Evolutionary conservation across 2,888 invertebrate species (phyloP).

Genomic region (Dascillus cervinus): DNA sequence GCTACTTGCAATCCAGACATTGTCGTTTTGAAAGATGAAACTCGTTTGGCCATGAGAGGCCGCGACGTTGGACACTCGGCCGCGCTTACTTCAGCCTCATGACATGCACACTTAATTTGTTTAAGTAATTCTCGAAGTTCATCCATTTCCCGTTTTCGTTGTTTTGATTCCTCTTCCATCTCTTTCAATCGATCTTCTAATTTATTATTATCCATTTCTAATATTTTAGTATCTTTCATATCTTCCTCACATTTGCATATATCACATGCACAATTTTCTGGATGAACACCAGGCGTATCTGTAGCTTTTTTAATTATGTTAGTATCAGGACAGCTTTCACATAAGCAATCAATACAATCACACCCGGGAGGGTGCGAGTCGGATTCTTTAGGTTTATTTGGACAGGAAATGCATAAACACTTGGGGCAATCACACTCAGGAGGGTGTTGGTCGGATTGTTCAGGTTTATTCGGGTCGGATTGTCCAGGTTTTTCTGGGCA

Average conservation of each 20-base stretch:
- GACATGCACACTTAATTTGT: constrained; percentile 4
- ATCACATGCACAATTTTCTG: not conserved
- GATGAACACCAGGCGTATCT: not conserved
- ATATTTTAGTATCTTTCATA: not conserved
- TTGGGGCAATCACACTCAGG: constrained; percentile 4
- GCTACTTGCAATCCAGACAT: constrained; percentile 30
- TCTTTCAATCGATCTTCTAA: constrained; percentile 1
- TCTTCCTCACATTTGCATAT: not conserved
- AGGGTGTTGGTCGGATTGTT: not conserved
- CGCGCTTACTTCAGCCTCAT: not conserved
- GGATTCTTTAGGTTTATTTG: no score
- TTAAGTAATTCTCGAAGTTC: constrained; percentile 3
- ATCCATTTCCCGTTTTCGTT: constrained; percentile 4
- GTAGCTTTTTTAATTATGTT: not conserved
- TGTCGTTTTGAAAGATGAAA: constrained; percentile 13
- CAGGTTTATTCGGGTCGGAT: not conserved
- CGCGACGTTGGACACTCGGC: not conserved
- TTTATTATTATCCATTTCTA: not conserved
- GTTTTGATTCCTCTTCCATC: constrained; percentile 1
- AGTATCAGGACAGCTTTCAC: not conserved
- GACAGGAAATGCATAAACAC: constrained; percentile 1
- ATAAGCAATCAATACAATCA: not conserved
- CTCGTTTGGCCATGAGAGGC: not conserved
- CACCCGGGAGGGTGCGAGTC: not conserved
- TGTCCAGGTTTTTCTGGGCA: not conserved